Conservation (phyloP, 2,113 vertebrate species). For the Bos taurus region ARS-UCD2.0 NC_037345.1:51688501-51689000, state of each 20-base stretch:
- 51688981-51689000: not conserved
- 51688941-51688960: slow-evolving; percentile 38
- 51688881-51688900: not conserved
- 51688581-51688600: not conserved
- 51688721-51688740: not conserved
- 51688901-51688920: slow-evolving; percentile 39
- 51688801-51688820: fast-evolving
- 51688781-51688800: no score
- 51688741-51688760: no score
- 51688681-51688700: not conserved
- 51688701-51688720: not conserved
- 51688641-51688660: not conserved
- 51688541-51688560: not conserved
- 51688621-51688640: not conserved
- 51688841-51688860: not conserved
- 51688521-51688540: not conserved
- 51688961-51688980: not conserved
- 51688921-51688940: not conserved
- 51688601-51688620: not conserved
- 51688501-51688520: not conserved
- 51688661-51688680: not conserved
- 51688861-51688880: not conserved
- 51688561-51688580: not conserved
- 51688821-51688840: not conserved
- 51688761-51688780: not conserved